phyloP scores from a whole-genome alignment of 2,888 invertebrate species.

The Dolomedes plantarius region DNA sequence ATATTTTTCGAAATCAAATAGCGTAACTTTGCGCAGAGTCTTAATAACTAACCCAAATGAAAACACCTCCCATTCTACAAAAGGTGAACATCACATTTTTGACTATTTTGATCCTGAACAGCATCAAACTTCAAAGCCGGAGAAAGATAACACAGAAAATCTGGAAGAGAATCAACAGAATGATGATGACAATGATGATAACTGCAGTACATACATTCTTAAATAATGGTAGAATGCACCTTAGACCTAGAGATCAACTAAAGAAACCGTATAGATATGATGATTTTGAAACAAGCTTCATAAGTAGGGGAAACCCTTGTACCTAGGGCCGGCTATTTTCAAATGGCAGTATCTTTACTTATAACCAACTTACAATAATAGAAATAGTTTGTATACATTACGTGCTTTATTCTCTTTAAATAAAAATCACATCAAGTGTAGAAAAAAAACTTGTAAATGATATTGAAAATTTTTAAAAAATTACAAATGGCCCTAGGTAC shows the following conservation, averaged over 20 bases:
- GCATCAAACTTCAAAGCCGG: neutral
- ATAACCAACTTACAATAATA: no score
- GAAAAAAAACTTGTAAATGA: no score
- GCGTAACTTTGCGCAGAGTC: neutral
- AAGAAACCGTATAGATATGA: neutral
- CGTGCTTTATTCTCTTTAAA: no score
- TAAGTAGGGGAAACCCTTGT: no score
- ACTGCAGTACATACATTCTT: neutral
- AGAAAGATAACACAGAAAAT: neutral
- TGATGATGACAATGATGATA: no score
- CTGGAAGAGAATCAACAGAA: neutral
- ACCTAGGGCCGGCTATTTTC: no score
- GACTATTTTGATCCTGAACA: neutral
- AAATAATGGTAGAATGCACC: neutral
- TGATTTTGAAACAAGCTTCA: neutral
- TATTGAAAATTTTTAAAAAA: no score
- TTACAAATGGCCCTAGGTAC: no score
- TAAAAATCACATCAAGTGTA: no score
- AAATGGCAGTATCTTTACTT: no score
- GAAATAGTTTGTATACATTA: no score
- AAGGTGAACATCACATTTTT: neutral
- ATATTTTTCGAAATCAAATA: neutral
- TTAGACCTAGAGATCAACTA: neutral
- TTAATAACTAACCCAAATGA: neutral
- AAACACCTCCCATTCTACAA: neutral